Base-by-base conservation (phyloP, 2,113 vertebrate species). In the Orthonyx spaldingii region DNA sequence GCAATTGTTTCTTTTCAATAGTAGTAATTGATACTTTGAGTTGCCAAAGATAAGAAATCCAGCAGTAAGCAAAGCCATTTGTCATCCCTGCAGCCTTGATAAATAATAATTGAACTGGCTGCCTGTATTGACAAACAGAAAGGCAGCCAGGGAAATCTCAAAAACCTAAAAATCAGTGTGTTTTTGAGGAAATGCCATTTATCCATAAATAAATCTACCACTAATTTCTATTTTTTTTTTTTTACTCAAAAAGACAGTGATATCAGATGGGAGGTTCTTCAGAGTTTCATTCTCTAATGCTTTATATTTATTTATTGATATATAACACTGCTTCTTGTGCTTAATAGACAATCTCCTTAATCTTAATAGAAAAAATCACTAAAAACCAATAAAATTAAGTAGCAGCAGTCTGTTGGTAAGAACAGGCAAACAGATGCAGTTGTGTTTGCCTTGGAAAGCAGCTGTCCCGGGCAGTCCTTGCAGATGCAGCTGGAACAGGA, bases 51-150 rank as follows among this genome's bases (percentile, higher is more conserved):
- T 77, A 87, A 93, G 76, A 60, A 74, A 39, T 55, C 77, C 75
- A 0, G 11, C 87, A 69, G 89, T 20, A 57, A 88, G 90, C 68
- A 77, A 42, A 90, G 89, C 42, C 76, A 44, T 92, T 96, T 93
- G 75, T 94, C 94, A 96, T 70, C 42, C 33, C 3, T 13, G 17
- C 37, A 50, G 50, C n/a, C 70, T 42, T 26, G 30, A 35, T 90
- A 91, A 87, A 82, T 77, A 91, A 50, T 94, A 90, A 80, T 87
- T 68, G 87, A 85, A 82, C 24, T 61, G 78, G 12, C 89, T 82
- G 91, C 17, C 16, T 44, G n/a, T 91, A 93, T 69, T 94, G 84
- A 90, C 92, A 95, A 87, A 92, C 65, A 95, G 66, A 93, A 55
- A 64, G 68, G 60, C 56, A 46, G 7, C 41, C n/a, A 69, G 57